phyloP scores from a whole-genome alignment of 1,140 invertebrate genomes.

The Diorhabda sublineata region DNA sequence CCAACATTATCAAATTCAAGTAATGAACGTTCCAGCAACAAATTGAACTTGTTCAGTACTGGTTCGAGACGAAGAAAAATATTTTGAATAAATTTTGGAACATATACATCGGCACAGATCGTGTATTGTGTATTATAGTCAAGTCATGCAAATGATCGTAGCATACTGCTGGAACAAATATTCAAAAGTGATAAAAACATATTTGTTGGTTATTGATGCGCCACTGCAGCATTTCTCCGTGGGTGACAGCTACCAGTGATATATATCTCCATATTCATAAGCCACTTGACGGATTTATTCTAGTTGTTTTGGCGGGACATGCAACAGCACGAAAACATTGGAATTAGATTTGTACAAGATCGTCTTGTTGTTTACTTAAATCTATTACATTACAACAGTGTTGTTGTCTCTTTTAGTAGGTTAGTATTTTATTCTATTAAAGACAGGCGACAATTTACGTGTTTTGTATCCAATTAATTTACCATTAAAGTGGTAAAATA shows the following conservation, averaged over 20 bases:
- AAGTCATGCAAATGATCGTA: no score
- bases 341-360: neutral
- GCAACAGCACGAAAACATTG: neutral
- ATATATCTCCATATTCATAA: neutral
- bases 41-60: no score
- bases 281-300: slow-evolving; percentile 1
- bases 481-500: neutral
- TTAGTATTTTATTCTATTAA: neutral
- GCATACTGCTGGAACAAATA: no score
- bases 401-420: neutral
- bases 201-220: neutral
- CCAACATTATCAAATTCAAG: no score
- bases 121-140: no score
- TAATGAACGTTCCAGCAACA: no score
- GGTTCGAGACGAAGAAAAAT: no score
- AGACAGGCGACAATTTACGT: neutral
- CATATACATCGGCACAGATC: no score
- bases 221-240: neutral
- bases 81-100: no score
- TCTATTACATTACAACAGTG: neutral
- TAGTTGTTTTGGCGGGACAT: neutral
- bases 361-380: neutral
- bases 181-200: neutral
- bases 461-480: neutral
- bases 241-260: neutral